Evolutionary conservation across 1,140 invertebrate species (phyloP).

Genomic region (Papilio machaon): DNA sequence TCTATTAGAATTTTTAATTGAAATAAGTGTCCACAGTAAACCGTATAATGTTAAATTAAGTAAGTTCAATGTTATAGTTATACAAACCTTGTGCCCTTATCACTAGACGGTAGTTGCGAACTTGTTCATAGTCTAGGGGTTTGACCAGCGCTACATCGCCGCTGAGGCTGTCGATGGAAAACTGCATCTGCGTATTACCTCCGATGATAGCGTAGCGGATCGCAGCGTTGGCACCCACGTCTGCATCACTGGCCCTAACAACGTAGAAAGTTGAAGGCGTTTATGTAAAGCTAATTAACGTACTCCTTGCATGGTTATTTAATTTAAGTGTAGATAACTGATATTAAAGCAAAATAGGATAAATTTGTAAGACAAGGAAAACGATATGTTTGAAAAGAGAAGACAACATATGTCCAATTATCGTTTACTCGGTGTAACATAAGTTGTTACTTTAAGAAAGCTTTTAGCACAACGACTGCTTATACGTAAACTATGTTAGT

Average conservation of each 20-base stretch:
- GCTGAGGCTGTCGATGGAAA: conserved; percentile 95
- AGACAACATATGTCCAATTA: not conserved
- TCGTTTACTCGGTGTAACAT: not conserved
- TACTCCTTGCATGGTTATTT: too few relatives aligned
- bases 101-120: conserved; percentile 92
- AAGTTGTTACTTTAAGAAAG: conserved; percentile 23
- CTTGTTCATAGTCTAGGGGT: conserved; percentile 94
- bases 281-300: too few relatives aligned
- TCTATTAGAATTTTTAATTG: too few relatives aligned
- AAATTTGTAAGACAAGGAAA: not conserved
- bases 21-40: not conserved
- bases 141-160: conserved; percentile 95
- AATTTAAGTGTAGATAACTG: too few relatives aligned
- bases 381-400: not conserved
- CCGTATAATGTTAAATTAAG: not conserved
- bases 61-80: not conserved
- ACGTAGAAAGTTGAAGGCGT: not conserved
- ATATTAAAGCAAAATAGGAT: not conserved
- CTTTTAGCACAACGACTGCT: conserved; percentile 16
- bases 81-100: conserved; percentile 91
- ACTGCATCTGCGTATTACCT: conserved; percentile 96
- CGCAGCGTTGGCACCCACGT: conserved; percentile 95
- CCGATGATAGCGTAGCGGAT: conserved; percentile 97
- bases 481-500: conserved; percentile 27
- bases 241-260: conserved; percentile 91